Base-by-base conservation (phyloP, 37 sponge, comb jelly and placozoan genomes). In the Tethya wilhelma region DNA sequence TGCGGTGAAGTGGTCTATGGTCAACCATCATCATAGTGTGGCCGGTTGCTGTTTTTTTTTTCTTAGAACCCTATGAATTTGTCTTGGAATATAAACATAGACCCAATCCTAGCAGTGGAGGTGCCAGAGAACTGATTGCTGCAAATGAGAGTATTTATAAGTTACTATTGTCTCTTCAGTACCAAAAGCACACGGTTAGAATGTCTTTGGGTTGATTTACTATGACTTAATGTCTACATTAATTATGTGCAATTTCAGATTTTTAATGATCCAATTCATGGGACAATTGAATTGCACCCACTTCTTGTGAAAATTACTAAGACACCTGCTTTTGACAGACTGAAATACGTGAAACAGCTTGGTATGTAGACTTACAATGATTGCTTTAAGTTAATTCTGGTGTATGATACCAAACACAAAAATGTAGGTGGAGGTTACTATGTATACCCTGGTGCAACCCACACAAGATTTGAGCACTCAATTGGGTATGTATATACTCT, bases 391-490 rank as follows among this genome's bases (percentile, higher is more conserved):
- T 20, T 25, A 30, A 44, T 44, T 25, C 41, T 29, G 11, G 4
- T 71, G 5, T 12, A 57, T 12, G 4, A n/a, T n/a, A n/a, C n/a
- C n/a, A 19, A 5, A 20, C 12, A 57, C 14, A n/a, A 6, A 44
- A 4, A 41, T 44, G 29, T 28, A 80, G 80, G 80, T 38, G 53
- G 59, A 4, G 26, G 60, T 5, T n/a, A 33, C 25, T 40, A 56
- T 69, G 77, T 86, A 8, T 77, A 60, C 34, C 73, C 79, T 58
- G 89, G 89, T 34, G 89, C 89, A 23, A 63, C 74, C 26, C 89
- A 89, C 56, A 82, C 69, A 1, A 53, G 89, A 40, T 89, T 89
- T 69, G 83, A 82, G n/a, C 89, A 89, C 69, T 67, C 82, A 22
- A 77, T 89, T 78, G 89, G 89, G 69, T 80, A 78, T 30, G n/a